phyloP scores from a whole-genome alignment of 2,113 vertebrate genomes.

The Notechis scutatus region DNA sequence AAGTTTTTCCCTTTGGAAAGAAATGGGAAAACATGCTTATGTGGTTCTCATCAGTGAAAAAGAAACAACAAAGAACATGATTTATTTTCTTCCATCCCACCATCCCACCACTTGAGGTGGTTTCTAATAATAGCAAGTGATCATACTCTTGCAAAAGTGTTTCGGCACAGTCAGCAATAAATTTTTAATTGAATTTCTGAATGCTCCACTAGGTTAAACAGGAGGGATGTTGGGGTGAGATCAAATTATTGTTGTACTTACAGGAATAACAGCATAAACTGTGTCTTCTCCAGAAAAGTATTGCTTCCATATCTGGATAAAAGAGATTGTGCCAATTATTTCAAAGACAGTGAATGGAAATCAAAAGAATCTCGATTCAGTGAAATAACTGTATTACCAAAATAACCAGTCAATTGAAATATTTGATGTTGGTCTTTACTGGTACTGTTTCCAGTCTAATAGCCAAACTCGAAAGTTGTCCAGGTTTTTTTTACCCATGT shows the following conservation, averaged over 20 bases:
- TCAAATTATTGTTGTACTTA: slow-evolving; percentile 70
- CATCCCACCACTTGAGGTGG: not conserved
- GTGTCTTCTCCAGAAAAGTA: slow-evolving; percentile 88
- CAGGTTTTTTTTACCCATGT: not conserved
- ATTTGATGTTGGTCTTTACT: not conserved
- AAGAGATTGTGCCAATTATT: slow-evolving; percentile 41
- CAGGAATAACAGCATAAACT: slow-evolving; percentile 90
- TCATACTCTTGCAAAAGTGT: not conserved
- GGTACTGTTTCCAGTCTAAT: not conserved
- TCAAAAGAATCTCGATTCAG: not conserved
- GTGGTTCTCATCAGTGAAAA: not conserved
- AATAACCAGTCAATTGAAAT: not conserved
- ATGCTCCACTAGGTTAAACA: not conserved
- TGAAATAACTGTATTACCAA: not conserved
- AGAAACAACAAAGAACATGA: not conserved
- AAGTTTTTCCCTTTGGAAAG: slow-evolving; percentile 76
- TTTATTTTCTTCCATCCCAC: not conserved
- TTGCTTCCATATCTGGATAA: slow-evolving; percentile 88
- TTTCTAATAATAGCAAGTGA: not conserved
- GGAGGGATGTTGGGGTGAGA: not conserved
- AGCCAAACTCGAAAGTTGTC: not conserved
- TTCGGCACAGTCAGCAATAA: not conserved
- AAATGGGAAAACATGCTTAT: slow-evolving; percentile 35
- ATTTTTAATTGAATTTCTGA: not conserved
- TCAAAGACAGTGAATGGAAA: not conserved